Base-by-base conservation (phyloP, 2,113 vertebrate species). In the Falcunculus frontatus region DNA sequence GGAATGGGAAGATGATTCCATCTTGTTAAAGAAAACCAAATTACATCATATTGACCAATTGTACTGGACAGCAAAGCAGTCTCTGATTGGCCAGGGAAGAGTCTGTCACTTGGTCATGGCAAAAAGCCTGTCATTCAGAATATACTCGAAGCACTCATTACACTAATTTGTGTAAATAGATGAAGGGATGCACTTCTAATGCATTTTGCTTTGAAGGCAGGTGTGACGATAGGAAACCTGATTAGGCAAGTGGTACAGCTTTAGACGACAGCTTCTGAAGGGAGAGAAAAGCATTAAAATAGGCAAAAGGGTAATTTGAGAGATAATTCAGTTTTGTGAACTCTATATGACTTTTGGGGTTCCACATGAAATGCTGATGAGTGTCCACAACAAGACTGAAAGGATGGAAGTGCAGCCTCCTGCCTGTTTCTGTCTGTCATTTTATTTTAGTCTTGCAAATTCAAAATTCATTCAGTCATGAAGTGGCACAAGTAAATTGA, bases 321-420 rank as follows among this genome's bases (percentile, higher is more conserved):
- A 96, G 27, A 53, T 96, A 97, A 98, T 96, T 96, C 50, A 21
- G 96, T 97, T 97, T 97, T 91, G 41, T 96, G 96, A 97, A 96
- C 76, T 91, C 73, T 49, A 32, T 89, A 90, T 96, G 80, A 96
- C 95, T 96, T 96, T 62, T 84, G 81, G 96, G 72, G 67, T 62
- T 89, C 69, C 69, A 88, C 47, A 89, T 90, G 75, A 96, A 95
- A 94, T 95, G 77, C 55, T 95, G 78, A 96, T 96, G 92, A 95
- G 64, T 81, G 77, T 82, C 92, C 86, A 83, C 46, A 92, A 47
- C 2, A 81, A 91, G 50, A 74, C 30, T 70, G 53, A 88, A 68
- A 80, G 32, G 62, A 60, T 80, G 29, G 32, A 46, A 84, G 47
- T 26, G n/a, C 29, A 95, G 33, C 33, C 22, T 91, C 32, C 49